Conservation (phyloP, 2,888 invertebrate species). For the Macrophya annulata region DNA sequence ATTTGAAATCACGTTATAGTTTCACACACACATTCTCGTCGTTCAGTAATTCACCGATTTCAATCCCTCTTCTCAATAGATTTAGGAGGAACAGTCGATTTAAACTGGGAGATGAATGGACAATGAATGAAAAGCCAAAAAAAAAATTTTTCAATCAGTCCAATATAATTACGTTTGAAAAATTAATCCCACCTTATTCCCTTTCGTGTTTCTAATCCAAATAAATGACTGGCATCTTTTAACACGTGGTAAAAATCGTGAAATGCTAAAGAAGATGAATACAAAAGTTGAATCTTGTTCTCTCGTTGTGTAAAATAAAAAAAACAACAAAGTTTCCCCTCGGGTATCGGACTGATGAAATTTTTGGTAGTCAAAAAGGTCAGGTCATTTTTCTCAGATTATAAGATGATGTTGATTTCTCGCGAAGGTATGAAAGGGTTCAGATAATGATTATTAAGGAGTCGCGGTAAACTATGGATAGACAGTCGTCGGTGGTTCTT, state of each 20-base stretch:
- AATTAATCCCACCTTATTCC: constrained; percentile 4
- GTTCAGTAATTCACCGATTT: background rate
- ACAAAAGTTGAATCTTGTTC: background rate
- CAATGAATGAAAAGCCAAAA: background rate
- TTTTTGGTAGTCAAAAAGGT: background rate
- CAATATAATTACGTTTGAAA: background rate
- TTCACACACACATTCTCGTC: constrained; percentile 44
- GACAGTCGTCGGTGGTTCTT: constrained; percentile 39
- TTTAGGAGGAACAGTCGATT: background rate
- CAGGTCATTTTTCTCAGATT: constrained; percentile 22
- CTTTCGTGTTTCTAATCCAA: background rate
- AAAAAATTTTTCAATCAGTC: background rate
- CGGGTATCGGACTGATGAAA: background rate
- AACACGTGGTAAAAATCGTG: constrained; percentile 27
- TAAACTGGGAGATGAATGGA: background rate
- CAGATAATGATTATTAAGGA: constrained; percentile 21
- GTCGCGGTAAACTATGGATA: constrained; percentile 36
- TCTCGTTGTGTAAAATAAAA: background rate
- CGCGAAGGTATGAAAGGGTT: constrained; percentile 14
- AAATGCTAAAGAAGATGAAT: background rate
- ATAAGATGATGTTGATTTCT: background rate
- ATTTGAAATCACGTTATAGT: constrained; percentile 27
- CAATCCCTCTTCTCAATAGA: background rate
- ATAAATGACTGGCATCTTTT: constrained; percentile 19
- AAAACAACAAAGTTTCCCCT: background rate